Conservation (phyloP, 92 coral and sea anemone species). For the Heliopora coerulea region DNA sequence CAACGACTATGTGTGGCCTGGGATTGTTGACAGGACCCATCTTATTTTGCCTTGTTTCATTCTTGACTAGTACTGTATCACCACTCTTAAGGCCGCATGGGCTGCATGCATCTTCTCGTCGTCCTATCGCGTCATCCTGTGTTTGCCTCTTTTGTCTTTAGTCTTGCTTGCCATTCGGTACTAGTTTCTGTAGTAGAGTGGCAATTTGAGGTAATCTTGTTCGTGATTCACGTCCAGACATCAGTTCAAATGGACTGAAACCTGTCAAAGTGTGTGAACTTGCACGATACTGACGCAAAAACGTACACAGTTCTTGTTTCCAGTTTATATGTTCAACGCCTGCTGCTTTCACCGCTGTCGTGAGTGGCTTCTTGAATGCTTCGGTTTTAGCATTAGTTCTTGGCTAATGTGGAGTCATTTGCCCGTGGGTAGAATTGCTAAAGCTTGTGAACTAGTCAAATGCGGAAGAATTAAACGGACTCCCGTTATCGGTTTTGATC, state of each 20-base stretch:
- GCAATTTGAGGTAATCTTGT: conserved; percentile 28
- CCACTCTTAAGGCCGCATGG: conserved; percentile 24
- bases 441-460: not conserved
- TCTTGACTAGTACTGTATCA: conserved; percentile 31
- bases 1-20: conserved; percentile 17
- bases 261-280: conserved; percentile 27
- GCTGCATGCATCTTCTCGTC: conserved; percentile 19
- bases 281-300: conserved; percentile 32
- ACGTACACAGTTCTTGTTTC: conserved; percentile 18
- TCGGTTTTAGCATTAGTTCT: conserved; percentile 42
- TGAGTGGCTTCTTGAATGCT: conserved; percentile 47
- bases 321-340: conserved; percentile 11
- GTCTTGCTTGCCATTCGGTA: conserved; percentile 1
- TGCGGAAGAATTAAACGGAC: conserved; percentile 24
- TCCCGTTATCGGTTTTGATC: conserved; percentile 33
- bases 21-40: conserved; percentile 12
- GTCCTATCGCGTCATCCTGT: conserved; percentile 17
- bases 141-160: conserved; percentile 25
- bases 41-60: conserved; percentile 25
- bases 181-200: not conserved
- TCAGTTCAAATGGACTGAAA: conserved; percentile 16
- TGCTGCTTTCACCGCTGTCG: conserved; percentile 36
- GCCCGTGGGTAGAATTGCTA: conserved; percentile 19
- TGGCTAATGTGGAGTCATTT: conserved; percentile 37
- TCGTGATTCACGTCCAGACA: conserved; percentile 22